Evolutionary conservation across 2,797 vertebrate species (phyloP), one percentile per base, ranked within the genome.

Genomic region (Pseudomugil gertrudae): DNA sequence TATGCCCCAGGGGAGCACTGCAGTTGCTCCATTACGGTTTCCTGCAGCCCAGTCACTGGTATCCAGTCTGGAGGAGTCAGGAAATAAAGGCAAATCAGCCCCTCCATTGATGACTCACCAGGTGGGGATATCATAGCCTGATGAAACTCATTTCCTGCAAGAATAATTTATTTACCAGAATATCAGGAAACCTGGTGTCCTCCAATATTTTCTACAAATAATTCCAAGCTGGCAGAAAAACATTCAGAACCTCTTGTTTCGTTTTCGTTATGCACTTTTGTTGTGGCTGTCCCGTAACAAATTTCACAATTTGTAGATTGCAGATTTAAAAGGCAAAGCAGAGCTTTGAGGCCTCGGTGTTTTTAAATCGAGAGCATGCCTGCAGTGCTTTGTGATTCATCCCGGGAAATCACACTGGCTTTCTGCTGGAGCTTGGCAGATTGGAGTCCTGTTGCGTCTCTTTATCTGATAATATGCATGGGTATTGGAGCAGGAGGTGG

Each of bases 41-140:
- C 58, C 65, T 76, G 66, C 76, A 50, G 72, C 57, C 76, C 59
- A 80, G 83, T 86, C 84, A 80, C 80, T 60, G 47, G 50, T 63
- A 64, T 45, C 72, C 53, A 55, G 63, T 32, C 60, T 79, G 66
- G 55, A 77, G 72, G 68, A 86, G 77, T 77, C 73, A 70, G 60
- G 80, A 84, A 86, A 90, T 78, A 84, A 90, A 78, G 63, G 76
- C 69, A 78, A 90, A 90, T 87, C 90, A 91, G 74, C 43, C 66
- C 57, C 79, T 84, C 55, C 58, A 75, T 83, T 87, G 81, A 89
- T 81, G 84, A 83, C 75, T 83, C 85, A 76, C 65, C 53, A 21
- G 85, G 86, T 67, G 76, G 73, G 69, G 69, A 74, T 66, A 68
- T 63, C 64, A 81, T 76, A 74, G 68, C 50, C 63, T 71, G 85